Base-by-base conservation (phyloP, 2,888 invertebrate genomes). In the Calephelis perditalis region DNA sequence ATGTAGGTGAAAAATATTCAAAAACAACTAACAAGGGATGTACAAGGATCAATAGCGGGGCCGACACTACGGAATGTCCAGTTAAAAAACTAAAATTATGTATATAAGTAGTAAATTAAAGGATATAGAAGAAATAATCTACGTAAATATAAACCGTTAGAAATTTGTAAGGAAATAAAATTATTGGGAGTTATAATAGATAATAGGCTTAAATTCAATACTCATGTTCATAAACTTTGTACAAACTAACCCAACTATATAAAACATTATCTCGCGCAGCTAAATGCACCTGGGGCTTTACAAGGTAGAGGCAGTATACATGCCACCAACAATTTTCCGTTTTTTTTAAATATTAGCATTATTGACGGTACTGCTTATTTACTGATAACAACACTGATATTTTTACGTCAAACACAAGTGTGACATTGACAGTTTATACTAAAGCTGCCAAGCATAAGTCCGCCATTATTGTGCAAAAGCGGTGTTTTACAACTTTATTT, bases 221-320 rank as follows among this genome's bases (percentile, higher is more conserved):
- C 55, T 0, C 62, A 64, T 12, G n/a, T 62, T 0, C 8, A 47
- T 0, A 26, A 43, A 5, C 12, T 54, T 6, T 63, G 64, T 40
- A 57, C 47, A 66, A 59, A 43, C 59, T 64, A 1, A 49, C 61
- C 7, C 54, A 63, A 5, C 59, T 65, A 0, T 63, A 67, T 11
- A 62, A 64, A 45, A 58, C 59, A 12, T 56, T 65, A 4, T 54
- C 60, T 1, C 36, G 60, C 4, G 36, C 59, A 10, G 60, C 60
- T 0, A 59, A 43, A 7, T 37, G 61, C 1, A 65, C 56, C 3
- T 64, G 64, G 64, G 64, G 65, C 15, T 15, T 15, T 15, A 15
- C 1, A 26, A 26, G 26, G 26, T 26, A 26, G 15, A 15, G 15
- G 15, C 15, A 15, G 15, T 15, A 15, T 15, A 15, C 15, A 15